Base-by-base conservation (phyloP, 2,797 vertebrate species). In the Molothrus ater region DNA sequence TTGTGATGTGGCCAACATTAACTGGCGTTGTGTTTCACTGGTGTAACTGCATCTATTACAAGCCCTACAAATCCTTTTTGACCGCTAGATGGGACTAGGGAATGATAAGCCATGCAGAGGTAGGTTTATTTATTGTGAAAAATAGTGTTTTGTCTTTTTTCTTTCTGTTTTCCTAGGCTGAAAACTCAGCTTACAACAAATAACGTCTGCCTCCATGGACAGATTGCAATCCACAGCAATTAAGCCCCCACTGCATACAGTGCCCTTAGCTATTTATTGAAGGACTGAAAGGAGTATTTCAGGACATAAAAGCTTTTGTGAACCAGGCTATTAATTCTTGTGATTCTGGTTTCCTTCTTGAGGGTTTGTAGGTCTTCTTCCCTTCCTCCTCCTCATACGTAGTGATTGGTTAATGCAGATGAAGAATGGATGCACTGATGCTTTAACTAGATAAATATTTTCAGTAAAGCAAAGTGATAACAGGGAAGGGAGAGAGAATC, bases 231-330 rank as follows among this genome's bases (percentile, higher is more conserved):
- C 82, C 71, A 51, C 42, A 81, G 76, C 86, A 91, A 81, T 96
- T 92, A 93, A 96, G 63, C 86, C 75, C 65, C 70, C n/a, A 65
- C 92, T 95, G 91, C 93, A 81, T 36, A 28, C 43, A 48, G 65
- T 79, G 57, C 72, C 90, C 85, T 78, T 94, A 96, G 88, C 88
- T 95, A 85, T 96, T 96, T 97, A 93, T n/a, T 63, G 53, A 56
- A 78, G 65, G 50, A 45, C 50, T 36, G 61, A 90, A 61, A 85
- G 40, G 56, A 84, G n/a, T 48, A 90, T 96, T 88, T 93, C 57
- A 85, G 87, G 91, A 90, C 70, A 32, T 51, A 32, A 72, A 86
- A 84, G 56, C 54, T 70, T 71, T 93, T 83, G 63, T 76, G 87
- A 96, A 75, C 34, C 38, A 80, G 56, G 24, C 83, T 92, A 51